Conservation (phyloP, 1,140 invertebrate genomes). For the Caenorhabditis inopinata region DNA sequence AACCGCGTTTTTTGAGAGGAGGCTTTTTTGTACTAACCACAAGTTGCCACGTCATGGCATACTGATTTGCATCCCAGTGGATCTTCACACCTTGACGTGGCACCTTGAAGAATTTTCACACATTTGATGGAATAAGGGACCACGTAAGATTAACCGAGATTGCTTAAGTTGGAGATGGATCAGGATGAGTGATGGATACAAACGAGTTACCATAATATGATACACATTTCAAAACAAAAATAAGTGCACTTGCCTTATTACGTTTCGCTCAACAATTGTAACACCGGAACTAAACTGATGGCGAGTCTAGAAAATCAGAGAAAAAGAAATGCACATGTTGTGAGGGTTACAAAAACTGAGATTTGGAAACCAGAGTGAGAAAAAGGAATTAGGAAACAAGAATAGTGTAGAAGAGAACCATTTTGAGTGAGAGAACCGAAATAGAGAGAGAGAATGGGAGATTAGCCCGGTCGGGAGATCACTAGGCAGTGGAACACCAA, state of each 20-base stretch:
- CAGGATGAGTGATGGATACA: constrained; percentile 19
- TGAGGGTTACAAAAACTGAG: constrained; percentile 5
- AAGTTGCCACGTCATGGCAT: constrained; percentile 8
- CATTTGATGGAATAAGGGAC: constrained; percentile 17
- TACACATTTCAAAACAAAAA: constrained; percentile 16
- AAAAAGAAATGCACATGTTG: constrained; percentile 29
- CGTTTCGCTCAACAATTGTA: constrained; percentile 23
- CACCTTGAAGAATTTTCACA: background rate
- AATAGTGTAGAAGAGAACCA: constrained; percentile 31
- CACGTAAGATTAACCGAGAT: constrained; percentile 21
- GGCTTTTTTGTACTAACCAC: constrained; percentile 25
- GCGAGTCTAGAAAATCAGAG: background rate
- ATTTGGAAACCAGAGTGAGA: constrained; percentile 15
- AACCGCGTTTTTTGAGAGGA: constrained; percentile 27
- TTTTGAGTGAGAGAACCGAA: constrained; percentile 28
- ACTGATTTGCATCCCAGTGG: background rate
- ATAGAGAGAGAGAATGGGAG: constrained; percentile 26
- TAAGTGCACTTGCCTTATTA: constrained; percentile 29
- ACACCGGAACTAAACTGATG: constrained; percentile 17
- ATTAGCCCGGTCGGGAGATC: constrained; percentile 28
- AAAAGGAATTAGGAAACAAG: background rate
- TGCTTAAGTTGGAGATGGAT: constrained; percentile 27
- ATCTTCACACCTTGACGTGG: background rate
- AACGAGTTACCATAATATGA: constrained; percentile 31
- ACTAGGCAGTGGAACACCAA: constrained; percentile 30